Evolutionary conservation across 2,113 vertebrate species (phyloP).

Genomic region (Dryoscopus gambensis): DNA sequence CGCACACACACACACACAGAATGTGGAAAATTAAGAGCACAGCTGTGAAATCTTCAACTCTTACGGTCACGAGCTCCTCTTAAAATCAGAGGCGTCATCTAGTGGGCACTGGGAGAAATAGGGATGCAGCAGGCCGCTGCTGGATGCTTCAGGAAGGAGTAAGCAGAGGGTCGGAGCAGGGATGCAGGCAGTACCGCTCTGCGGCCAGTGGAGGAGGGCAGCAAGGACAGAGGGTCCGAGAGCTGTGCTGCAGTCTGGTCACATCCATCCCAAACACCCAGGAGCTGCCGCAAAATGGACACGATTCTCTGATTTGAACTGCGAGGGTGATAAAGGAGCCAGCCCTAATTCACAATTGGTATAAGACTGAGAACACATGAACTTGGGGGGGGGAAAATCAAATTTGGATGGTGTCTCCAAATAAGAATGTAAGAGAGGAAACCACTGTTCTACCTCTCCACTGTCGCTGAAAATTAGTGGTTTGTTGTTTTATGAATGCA

Average conservation of each 20-base stretch:
- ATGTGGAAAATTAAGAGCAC: not conserved
- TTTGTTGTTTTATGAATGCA: not conserved
- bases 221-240: not conserved
- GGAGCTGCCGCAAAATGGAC: not conserved
- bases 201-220: not conserved
- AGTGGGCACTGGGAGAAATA: conserved; percentile 48
- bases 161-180: accelerated
- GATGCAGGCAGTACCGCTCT: not conserved
- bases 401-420: not conserved
- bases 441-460: not conserved
- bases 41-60: not conserved
- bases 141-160: accelerated
- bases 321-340: not conserved
- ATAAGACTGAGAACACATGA: accelerated
- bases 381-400: too few species aligned
- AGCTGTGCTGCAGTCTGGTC: not conserved
- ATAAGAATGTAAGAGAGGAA: not conserved
- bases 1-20: accelerated
- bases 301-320: not conserved
- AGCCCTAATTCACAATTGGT: not conserved
- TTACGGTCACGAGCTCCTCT: not conserved
- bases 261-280: not conserved
- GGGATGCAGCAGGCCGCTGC: not conserved
- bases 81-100: conserved; percentile 71
- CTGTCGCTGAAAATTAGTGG: not conserved